Conservation (phyloP, 2,113 vertebrate genomes). For the Podocnemis expansa region DNA sequence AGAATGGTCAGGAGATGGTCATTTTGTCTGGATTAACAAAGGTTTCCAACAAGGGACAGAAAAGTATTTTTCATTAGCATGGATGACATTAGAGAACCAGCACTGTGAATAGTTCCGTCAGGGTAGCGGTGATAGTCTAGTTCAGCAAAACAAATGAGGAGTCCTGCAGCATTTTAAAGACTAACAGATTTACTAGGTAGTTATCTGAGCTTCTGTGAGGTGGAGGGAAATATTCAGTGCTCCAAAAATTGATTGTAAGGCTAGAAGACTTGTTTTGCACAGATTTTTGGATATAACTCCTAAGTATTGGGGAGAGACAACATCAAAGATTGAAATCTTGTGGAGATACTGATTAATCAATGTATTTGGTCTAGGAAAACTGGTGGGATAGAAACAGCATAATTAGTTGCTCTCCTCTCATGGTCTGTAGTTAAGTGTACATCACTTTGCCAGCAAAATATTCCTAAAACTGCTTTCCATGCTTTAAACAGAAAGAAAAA, state of each 20-base stretch:
- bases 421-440: not conserved
- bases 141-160: no score
- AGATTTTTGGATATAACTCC: not conserved
- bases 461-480: not conserved
- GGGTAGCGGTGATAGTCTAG: no score
- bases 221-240: not conserved
- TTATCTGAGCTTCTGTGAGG: not conserved
- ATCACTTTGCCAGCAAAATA: not conserved
- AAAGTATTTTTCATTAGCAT: not conserved
- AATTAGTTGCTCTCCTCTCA: not conserved
- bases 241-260: not conserved
- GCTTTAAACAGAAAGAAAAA: not conserved
- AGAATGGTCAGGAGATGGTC: not conserved
- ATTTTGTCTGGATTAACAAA: not conserved
- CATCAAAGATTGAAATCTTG: not conserved
- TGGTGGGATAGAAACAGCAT: not conserved
- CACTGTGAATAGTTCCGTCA: not conserved
- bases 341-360: not conserved
- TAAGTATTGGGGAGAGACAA: not conserved
- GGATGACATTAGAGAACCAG: not conserved
- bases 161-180: no score
- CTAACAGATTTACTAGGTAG: no score
- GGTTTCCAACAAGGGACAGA: not conserved
- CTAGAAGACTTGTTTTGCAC: accelerated
- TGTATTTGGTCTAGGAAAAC: not conserved